Percentiles rank a stretch among this genome's conserved stretches.
Evolutionary conservation across 1,140 invertebrate species (phyloP).

Genomic region (Meloidogyne floridensis): DNA sequence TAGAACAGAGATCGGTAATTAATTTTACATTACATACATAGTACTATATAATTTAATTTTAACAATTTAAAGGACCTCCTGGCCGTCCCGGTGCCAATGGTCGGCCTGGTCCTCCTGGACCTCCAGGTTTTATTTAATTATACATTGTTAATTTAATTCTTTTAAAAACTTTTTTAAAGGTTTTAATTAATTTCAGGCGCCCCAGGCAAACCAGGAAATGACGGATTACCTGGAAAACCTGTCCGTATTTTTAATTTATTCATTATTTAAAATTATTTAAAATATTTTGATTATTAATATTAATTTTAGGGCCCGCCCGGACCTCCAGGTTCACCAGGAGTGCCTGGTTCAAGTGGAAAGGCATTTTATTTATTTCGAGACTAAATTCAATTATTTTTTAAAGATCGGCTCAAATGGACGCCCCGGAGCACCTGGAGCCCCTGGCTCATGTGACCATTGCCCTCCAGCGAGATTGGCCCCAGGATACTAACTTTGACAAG

Average conservation of each 20-base stretch:
- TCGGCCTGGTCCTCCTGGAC: conserved; percentile 35
- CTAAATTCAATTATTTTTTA: neutral
- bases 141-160: neutral
- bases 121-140: neutral
- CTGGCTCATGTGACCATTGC: conserved; percentile 44
- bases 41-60: conserved; percentile 21
- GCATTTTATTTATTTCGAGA: neutral
- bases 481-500: conserved; percentile 36
- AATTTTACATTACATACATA: neutral
- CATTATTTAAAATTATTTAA: neutral
- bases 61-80: conserved; percentile 36
- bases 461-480: conserved; percentile 43
- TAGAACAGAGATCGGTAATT: conserved; percentile 44
- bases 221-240: conserved; percentile 34
- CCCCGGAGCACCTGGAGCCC: conserved; percentile 17
- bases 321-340: conserved; percentile 35
- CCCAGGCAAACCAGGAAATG: conserved; percentile 38
- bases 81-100: conserved; percentile 41
- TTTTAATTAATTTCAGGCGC: conserved; percentile 21
- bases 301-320: conserved; percentile 31
- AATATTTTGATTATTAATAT: neutral
- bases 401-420: neutral
- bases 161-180: neutral
- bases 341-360: conserved; percentile 32
- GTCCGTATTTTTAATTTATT: conserved; percentile 12